Conservation (phyloP, 2,888 invertebrate species). For the Dryobotodes eremita region DNA sequence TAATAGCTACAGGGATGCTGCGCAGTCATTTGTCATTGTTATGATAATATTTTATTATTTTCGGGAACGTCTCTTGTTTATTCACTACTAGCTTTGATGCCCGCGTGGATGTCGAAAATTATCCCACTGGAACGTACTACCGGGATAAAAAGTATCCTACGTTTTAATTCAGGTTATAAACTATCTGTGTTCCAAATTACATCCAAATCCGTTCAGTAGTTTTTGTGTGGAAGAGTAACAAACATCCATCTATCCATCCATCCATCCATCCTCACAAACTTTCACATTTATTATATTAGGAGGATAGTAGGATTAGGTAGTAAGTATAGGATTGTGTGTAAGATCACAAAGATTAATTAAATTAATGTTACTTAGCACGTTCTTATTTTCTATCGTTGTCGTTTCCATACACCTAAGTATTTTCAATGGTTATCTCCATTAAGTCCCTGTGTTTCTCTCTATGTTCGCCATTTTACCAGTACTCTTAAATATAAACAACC, state of each 20-base stretch:
- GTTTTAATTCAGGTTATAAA: no score
- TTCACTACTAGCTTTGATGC: no score
- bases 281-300: no score
- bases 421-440: not conserved
- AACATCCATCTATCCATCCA: no score
- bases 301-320: no score
- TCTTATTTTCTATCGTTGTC: not conserved
- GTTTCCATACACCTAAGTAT: not conserved
- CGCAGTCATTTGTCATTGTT: conserved; percentile 43
- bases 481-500: not conserved
- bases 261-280: no score
- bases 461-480: not conserved
- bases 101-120: no score
- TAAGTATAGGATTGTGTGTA: not conserved
- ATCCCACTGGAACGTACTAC: no score
- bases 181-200: no score
- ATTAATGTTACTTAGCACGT: not conserved
- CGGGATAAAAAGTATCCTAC: no score
- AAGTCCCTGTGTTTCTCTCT: not conserved
- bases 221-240: no score
- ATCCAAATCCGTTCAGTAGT: no score
- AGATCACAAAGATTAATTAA: not conserved
- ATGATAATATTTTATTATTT: conserved; percentile 42
- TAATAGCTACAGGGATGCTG: conserved; percentile 31
- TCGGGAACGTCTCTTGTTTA: not conserved